Evolutionary conservation across 2,888 invertebrate genomes (phyloP).

Genomic region (Nasonovia ribisnigri): DNA sequence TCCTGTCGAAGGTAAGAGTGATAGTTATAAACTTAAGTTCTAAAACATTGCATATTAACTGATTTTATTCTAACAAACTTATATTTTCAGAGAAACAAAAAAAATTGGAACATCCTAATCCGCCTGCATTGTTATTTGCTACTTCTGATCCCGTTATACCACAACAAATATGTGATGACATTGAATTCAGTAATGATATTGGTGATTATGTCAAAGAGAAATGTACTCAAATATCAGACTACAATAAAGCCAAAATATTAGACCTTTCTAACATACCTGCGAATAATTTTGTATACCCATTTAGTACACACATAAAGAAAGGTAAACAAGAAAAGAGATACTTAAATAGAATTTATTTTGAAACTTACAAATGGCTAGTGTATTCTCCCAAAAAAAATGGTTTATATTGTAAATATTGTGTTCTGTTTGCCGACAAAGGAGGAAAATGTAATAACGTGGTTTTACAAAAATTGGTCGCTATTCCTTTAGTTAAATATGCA

Average conservation of each 20-base stretch:
- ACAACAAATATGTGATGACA: no score
- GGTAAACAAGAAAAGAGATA: background rate
- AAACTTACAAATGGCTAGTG: background rate
- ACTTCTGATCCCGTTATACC: no score
- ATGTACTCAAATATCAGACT: background rate
- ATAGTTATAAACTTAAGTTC: no score
- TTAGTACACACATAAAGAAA: background rate
- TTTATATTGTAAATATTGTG: conserved; percentile 35
- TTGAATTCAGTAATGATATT: conserved; percentile 10
- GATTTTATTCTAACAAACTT: no score
- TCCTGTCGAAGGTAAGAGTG: no score
- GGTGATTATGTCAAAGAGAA: conserved; percentile 15
- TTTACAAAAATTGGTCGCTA: conserved; percentile 7
- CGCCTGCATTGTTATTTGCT: no score
- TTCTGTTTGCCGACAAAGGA: background rate
- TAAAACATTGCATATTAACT: no score
- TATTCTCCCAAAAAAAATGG: conserved; percentile 2
- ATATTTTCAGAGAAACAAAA: no score
- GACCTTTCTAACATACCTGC: conserved; percentile 2
- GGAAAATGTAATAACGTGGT: background rate
- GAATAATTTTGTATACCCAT: no score
- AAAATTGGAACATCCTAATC: no score
- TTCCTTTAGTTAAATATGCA: conserved; percentile 12
- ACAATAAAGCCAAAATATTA: conserved; percentile 10
- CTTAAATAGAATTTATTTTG: background rate